Percentiles rank a stretch among this genome's conserved stretches.
Evolutionary conservation across 2,113 vertebrate genomes (phyloP).

Genomic region (Meriones unguiculatus): DNA sequence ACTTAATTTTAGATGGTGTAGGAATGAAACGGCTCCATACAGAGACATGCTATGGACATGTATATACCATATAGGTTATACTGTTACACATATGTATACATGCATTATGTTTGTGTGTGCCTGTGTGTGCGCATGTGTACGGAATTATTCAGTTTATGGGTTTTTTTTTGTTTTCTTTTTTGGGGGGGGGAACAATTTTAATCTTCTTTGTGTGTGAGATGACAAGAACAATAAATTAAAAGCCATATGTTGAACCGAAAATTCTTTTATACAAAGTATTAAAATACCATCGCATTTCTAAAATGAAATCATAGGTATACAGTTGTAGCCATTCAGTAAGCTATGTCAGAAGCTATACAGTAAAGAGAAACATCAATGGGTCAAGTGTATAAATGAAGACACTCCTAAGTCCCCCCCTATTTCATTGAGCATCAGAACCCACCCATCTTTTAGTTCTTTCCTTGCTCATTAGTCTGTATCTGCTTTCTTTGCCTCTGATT

Average conservation of each 20-base stretch:
- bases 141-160: background rate
- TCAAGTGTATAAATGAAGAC: constrained; percentile 18
- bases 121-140: background rate
- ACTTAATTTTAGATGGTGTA: background rate
- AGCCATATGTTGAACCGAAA: constrained; percentile 33
- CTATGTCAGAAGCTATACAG: constrained; percentile 58
- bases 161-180: background rate
- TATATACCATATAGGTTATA: background rate
- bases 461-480: no score
- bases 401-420: constrained; percentile 32
- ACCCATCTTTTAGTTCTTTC: constrained; percentile 71
- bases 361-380: constrained; percentile 17
- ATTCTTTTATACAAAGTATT: constrained; percentile 49
- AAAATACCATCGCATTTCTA: constrained; percentile 68
- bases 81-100: background rate
- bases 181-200: constrained; percentile 26
- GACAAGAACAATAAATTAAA: constrained; percentile 40
- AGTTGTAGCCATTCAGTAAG: constrained; percentile 65
- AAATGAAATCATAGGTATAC: constrained; percentile 17
- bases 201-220: background rate
- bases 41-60: background rate
- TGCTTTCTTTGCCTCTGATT: no score
- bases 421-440: constrained; percentile 91
- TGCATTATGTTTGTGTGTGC: background rate
- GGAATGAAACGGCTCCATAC: background rate